These are phyloP conservation scores for Drosophila fulvimacula DNA, from an alignment of 2,888 invertebrate genomes.

Conservation along the genomic window DNA sequence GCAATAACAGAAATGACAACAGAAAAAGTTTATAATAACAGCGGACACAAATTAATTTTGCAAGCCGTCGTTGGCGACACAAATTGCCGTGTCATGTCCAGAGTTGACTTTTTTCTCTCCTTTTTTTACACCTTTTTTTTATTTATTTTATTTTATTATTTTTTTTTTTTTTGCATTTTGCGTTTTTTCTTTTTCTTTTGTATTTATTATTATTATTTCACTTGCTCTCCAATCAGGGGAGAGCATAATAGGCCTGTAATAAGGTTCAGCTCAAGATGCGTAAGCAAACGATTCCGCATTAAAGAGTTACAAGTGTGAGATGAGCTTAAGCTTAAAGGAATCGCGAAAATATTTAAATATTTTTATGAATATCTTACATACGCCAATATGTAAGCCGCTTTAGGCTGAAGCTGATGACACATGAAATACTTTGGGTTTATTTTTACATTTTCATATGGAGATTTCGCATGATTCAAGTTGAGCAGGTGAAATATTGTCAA, in stretches of 20 bases:
- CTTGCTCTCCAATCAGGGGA: slow-evolving; percentile 24
- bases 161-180: not conserved
- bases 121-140: slow-evolving; percentile 13
- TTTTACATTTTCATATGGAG: not conserved
- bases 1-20: slow-evolving; percentile 29
- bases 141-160: too few relatives aligned
- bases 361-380: not conserved
- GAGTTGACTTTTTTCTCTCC: slow-evolving; percentile 61
- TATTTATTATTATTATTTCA: slow-evolving; percentile 42
- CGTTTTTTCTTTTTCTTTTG: slow-evolving; percentile 12
- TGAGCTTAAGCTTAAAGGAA: not conserved
- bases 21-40: slow-evolving; percentile 69
- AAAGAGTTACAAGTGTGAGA: not conserved
- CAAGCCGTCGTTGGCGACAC: slow-evolving; percentile 74
- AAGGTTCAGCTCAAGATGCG: slow-evolving; percentile 26
- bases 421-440: not conserved
- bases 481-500: not conserved
- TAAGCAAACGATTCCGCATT: not conserved
- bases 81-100: slow-evolving; percentile 78
- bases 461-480: not conserved
- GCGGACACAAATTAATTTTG: slow-evolving; percentile 78
- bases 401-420: not conserved
- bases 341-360: not conserved
- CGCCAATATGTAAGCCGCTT: not conserved
- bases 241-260: slow-evolving; percentile 35